phyloP scores from a whole-genome alignment of 2,888 invertebrate species.

The Erebia epiphron region DNA sequence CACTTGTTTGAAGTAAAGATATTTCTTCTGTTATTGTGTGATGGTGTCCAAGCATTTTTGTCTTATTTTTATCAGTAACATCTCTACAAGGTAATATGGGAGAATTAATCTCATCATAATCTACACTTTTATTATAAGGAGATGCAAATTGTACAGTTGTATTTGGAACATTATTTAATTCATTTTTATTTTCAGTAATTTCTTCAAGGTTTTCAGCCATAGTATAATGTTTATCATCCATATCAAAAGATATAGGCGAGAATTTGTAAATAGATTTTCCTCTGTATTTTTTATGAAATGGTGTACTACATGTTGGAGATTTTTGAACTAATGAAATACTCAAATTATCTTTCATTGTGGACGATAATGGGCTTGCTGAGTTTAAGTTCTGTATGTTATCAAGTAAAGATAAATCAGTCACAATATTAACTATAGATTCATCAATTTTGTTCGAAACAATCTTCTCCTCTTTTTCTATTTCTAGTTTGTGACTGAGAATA shows the following conservation, averaged over 20 bases:
- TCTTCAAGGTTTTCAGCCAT: slow-evolving; percentile 39
- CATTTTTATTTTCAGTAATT: slow-evolving; percentile 27
- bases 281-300: slow-evolving; percentile 67
- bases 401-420: slow-evolving; percentile 58
- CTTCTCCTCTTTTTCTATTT: slow-evolving; percentile 58
- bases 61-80: slow-evolving; percentile 1
- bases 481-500: slow-evolving; percentile 58
- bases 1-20: slow-evolving; percentile 33
- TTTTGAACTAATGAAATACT: slow-evolving; percentile 49
- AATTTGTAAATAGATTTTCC: slow-evolving; percentile 70
- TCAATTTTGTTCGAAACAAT: slow-evolving; percentile 48
- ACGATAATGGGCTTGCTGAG: slow-evolving; percentile 18
- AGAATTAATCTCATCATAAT: slow-evolving; percentile 8
- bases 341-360: slow-evolving; percentile 46
- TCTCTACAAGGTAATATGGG: slow-evolving; percentile 21
- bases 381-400: slow-evolving; percentile 45
- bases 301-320: slow-evolving; percentile 71
- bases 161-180: slow-evolving; percentile 8
- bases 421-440: slow-evolving; percentile 66
- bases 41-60: slow-evolving; percentile 8
- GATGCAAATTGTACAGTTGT: neutral
- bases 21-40: neutral
- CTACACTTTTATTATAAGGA: slow-evolving; percentile 1
- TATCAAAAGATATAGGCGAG: slow-evolving; percentile 61
- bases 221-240: slow-evolving; percentile 41